Evolutionary conservation across 2,888 invertebrate genomes (phyloP), one percentile per base, ranked within the genome.

Genomic region (Octonoba sinensis): DNA sequence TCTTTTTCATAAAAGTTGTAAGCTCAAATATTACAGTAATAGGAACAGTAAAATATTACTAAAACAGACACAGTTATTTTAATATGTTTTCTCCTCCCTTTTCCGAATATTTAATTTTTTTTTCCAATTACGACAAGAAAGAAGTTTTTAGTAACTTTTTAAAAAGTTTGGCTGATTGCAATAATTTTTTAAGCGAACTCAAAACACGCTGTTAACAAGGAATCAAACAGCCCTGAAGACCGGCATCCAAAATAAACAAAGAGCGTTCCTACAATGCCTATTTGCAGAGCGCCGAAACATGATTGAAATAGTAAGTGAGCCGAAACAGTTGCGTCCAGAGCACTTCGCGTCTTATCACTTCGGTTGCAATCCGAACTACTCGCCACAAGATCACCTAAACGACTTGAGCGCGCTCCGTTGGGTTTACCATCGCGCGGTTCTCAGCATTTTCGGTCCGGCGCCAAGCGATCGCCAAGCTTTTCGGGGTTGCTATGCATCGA

Each of bases 371-470:
- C 65, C 71, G 78, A 78, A 78, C 78, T 71, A 78, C 71, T 71
- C 78, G 57, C 71, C 71, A 71, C 78, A 71, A 78, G 71, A 78
- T 71, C 67, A 67, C 67, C 78, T 78, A 78, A 78, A 65, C 78
- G 78, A 78, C 71, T 71, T 57, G 62, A 71, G 65, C 64, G 65
- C n/a, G 49, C 70, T 27, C 46, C 57, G 56, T 56, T 59, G 54
- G 71, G 78, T 65, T 71, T 78, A 66, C 78, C 71, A 78, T 27
- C 47, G 24, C 18, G 27, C 36, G 65, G 67, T 67, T 75, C 75
- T 60, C 75, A 75, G 78, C 78, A 36, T 20, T 60, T 67, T 22
- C 22, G 47, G 60, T 49, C 49, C 56, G 47, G 59, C 75, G 75
- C 75, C 75, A 75, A 75, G 11, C 75, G 16, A 59, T 60, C 46